phyloP scores from a whole-genome alignment of 1,140 invertebrate genomes.

The Drosophila micromelanica region DNA sequence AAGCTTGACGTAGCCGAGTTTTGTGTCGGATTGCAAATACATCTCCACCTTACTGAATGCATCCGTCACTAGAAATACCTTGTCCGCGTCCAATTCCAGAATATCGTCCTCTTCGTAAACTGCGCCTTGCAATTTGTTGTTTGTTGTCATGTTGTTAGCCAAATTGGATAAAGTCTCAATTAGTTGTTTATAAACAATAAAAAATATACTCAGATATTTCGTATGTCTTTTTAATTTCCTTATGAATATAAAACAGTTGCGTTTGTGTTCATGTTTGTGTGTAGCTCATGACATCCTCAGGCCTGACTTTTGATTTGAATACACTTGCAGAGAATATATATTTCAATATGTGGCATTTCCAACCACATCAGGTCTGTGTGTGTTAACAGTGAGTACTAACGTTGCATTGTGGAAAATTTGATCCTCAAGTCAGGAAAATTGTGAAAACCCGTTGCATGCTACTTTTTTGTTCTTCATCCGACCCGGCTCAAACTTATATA shows the following conservation, averaged over 20 bases:
- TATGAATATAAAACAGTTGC: background rate
- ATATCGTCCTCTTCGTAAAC: background rate
- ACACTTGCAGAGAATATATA: background rate
- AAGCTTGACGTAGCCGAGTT: conserved; percentile 25
- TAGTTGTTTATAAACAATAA: background rate
- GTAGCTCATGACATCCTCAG: background rate
- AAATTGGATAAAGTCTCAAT: background rate
- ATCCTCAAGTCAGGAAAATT: too few relatives aligned
- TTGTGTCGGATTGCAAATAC: conserved; percentile 15
- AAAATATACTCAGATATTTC: background rate
- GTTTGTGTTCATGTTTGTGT: background rate
- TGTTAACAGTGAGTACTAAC: too few relatives aligned
- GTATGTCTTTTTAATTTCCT: background rate
- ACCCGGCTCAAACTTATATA: too few relatives aligned
- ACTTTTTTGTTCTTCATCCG: too few relatives aligned
- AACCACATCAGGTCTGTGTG: too few relatives aligned
- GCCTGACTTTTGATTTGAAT: background rate
- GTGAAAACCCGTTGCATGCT: too few relatives aligned
- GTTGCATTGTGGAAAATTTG: too few relatives aligned
- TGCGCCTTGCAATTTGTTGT: background rate
- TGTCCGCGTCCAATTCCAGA: background rate
- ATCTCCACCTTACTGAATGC: conserved; percentile 37
- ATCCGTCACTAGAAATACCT: conserved; percentile 22
- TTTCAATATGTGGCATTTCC: background rate
- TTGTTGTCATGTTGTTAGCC: conserved; percentile 7